Conservation (phyloP, 2,797 vertebrate species). For the Leucoraja ocellata region DNA sequence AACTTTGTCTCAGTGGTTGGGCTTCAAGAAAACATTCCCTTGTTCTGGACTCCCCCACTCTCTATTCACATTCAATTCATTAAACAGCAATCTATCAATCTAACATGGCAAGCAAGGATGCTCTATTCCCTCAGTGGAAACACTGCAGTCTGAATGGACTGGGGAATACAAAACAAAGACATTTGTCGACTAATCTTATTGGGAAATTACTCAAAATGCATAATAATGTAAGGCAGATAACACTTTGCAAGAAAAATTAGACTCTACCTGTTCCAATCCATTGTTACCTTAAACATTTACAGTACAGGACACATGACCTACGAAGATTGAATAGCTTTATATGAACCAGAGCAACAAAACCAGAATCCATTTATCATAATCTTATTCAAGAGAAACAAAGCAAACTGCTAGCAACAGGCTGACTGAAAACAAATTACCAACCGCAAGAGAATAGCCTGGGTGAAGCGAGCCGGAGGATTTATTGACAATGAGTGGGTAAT, state of each 20-base stretch:
- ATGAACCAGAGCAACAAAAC: constrained; percentile 35
- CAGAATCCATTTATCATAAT: constrained; percentile 66
- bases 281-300: constrained; percentile 31
- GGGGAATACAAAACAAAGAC: neutral
- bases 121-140: neutral
- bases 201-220: constrained; percentile 1
- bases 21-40: neutral
- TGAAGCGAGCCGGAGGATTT: neutral
- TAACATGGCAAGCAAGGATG: neutral
- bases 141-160: neutral
- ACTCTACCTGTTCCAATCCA: constrained; percentile 19
- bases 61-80: neutral
- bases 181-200: neutral
- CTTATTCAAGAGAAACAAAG: constrained; percentile 56
- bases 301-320: constrained; percentile 23
- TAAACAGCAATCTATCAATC: neutral
- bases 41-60: neutral
- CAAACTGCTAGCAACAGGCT: constrained; percentile 63
- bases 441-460: constrained; percentile 37
- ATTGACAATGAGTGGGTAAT: constrained; percentile 37
- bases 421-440: constrained; percentile 60
- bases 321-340: constrained; percentile 25
- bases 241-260: constrained; percentile 26
- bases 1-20: too few relatives aligned
- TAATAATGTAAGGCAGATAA: constrained; percentile 6